phyloP scores from a whole-genome alignment of 2,113 vertebrate genomes.

The Lota lota region DNA sequence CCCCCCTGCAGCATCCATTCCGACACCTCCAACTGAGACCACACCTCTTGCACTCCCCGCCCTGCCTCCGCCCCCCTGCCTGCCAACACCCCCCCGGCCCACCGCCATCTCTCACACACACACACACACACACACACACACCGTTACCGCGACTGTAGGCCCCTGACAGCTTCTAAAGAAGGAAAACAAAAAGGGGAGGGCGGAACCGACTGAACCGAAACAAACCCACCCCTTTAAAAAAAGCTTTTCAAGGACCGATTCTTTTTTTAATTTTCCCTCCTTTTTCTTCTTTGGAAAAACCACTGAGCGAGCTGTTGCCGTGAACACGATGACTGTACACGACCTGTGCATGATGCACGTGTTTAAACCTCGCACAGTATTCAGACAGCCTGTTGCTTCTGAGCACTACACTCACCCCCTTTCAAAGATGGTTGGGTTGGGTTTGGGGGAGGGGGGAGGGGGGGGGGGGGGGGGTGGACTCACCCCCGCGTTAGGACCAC shows the following conservation, averaged over 20 bases:
- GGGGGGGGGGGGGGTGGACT: too few species aligned
- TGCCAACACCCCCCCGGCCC: not conserved
- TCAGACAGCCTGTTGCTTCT: conserved; percentile 59
- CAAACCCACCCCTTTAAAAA: not conserved
- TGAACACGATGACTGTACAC: conserved; percentile 64
- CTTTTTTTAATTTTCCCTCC: conserved; percentile 21
- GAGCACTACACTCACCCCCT: conserved; percentile 48
- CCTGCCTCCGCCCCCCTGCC: conserved; percentile 34
- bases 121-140: too few species aligned
- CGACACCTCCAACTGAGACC: conserved; percentile 80
- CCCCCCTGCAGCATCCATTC: conserved; percentile 81
- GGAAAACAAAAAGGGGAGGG: conserved; percentile 10
- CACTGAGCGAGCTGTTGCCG: conserved; percentile 60
- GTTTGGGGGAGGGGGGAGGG: too few species aligned
- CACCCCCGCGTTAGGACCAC: too few species aligned
- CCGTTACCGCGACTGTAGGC: conserved; percentile 22
- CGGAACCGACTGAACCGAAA: conserved; percentile 42
- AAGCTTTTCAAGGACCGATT: too few species aligned
- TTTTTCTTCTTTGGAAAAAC: conserved; percentile 41
- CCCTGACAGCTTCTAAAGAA: conserved; percentile 13
- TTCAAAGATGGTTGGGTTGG: too few species aligned
- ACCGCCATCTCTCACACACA: too few species aligned
- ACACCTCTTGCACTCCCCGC: conserved; percentile 27
- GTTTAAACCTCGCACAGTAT: conserved; percentile 56
- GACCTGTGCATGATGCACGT: conserved; percentile 63